phyloP scores from a whole-genome alignment of 2,113 vertebrate species.

The Pomatostomus ruficeps region DNA sequence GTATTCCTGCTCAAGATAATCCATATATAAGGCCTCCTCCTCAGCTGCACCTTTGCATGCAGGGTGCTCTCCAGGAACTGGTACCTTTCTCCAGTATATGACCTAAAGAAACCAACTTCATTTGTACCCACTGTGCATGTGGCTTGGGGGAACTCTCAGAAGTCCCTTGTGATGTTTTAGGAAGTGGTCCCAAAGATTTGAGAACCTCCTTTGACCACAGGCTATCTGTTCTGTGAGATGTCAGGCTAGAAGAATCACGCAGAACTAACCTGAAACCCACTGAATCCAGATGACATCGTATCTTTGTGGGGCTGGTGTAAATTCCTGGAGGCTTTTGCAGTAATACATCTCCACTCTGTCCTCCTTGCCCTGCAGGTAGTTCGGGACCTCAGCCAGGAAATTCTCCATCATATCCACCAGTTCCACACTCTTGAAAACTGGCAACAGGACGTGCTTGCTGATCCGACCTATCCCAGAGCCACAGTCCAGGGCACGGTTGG shows the following conservation, averaged over 20 bases:
- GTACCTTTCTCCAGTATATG: accelerated
- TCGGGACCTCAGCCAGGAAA: conserved; percentile 88
- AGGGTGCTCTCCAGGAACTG: neutral
- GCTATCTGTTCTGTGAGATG: neutral
- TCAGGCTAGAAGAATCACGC: neutral
- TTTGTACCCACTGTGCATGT: neutral
- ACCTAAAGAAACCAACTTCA: neutral
- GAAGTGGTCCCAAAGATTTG: neutral
- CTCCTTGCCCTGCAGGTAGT: conserved; percentile 80
- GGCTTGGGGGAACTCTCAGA: neutral
- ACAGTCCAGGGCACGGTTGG: conserved; percentile 85
- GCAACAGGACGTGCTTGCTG: conserved; percentile 88
- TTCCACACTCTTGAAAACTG: conserved; percentile 86
- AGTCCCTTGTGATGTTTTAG: neutral
- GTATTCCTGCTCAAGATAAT: neutral
- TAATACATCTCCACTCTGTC: conserved; percentile 87
- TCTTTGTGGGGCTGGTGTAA: conserved; percentile 77
- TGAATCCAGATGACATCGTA: conserved; percentile 98
- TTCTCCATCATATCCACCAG: conserved; percentile 94
- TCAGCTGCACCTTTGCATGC: neutral
- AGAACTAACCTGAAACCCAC: conserved; percentile 92
- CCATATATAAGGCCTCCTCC: neutral
- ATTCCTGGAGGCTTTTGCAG: conserved; percentile 89
- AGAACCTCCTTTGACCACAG: neutral
- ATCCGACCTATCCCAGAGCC: conserved; percentile 92